Evolutionary conservation across 1,140 invertebrate genomes (phyloP), one percentile per base, ranked within the genome.

Genomic region (Drosophila truncata): DNA sequence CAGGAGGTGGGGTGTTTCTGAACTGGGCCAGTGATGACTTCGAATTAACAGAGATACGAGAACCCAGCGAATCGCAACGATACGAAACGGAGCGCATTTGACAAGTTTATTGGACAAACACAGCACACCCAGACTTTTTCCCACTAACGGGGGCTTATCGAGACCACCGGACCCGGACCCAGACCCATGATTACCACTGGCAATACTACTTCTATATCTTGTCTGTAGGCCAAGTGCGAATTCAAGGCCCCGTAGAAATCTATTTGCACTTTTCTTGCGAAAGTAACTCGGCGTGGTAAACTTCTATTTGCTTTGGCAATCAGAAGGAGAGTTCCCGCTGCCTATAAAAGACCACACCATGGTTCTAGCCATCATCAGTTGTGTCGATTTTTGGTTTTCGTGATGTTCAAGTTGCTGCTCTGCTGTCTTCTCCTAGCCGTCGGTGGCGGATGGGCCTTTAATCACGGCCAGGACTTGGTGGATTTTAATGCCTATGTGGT

Each of bases 191-290:
- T 20, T 33, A 59, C 33, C 25, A 50, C 11, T 33, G 13, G 35
- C 20, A 27, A 9, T 25, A 25, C 14, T 33, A 27, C 35, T 35
- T 27, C 58, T 37, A 35, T 23, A 25, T 23, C 41, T 25, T 33
- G 37, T 35, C 37, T 70, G 25, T 60, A n/a, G 64, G 75, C 42
- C 65, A 71, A 79, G 80, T 76, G 69, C 65, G 75, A 87, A 83
- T 80, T 65, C 58, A 67, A 47, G 57, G 50, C 77, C 29, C 47
- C 47, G 46, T 76, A 86, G 75, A 86, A 86, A 86, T 88, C 78
- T 88, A 78, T 88, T 88, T 88, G 80, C 84, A 88, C 84, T 83
- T 77, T 86, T 86, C 64, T 82, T 82, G 80, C 66, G 79, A 78
- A 82, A 82, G 78, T 85, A 73, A 67, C 62, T 42, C 29, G 61